phyloP scores from a whole-genome alignment of 2,113 vertebrate genomes.

The Siniperca chuatsi region DNA sequence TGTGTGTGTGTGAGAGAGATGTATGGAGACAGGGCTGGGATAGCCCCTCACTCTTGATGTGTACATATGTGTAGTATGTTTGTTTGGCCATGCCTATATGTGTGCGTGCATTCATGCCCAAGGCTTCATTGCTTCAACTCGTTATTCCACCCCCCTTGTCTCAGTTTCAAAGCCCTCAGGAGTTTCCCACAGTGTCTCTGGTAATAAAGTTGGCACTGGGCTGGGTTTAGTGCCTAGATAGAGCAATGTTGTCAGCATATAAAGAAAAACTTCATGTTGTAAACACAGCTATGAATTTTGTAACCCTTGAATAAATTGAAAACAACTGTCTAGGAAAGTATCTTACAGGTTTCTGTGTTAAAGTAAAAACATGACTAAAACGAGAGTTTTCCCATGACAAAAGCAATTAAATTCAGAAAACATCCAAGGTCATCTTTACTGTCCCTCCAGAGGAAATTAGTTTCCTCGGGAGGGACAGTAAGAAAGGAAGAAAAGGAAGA shows the following conservation, averaged over 20 bases:
- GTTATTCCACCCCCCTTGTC: constrained; percentile 34
- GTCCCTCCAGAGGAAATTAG: constrained; percentile 39
- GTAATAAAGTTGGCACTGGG: constrained; percentile 42
- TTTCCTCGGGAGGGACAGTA: constrained; percentile 1
- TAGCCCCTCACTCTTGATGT: constrained; percentile 44
- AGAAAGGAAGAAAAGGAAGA: constrained; percentile 41
- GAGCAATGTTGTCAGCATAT: constrained; percentile 10
- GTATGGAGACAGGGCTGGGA: constrained; percentile 24
- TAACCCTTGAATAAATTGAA: background rate
- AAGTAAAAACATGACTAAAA: background rate
- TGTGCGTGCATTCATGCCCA: constrained; percentile 14
- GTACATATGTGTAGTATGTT: constrained; percentile 34
- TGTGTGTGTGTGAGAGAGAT: constrained; percentile 44
- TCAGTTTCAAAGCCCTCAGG: constrained; percentile 46
- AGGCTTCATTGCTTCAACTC: constrained; percentile 33
- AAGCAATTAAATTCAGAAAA: constrained; percentile 3
- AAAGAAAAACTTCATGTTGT: background rate
- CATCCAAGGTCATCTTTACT: constrained; percentile 21
- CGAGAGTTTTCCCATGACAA: constrained; percentile 24
- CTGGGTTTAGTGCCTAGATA: constrained; percentile 1
- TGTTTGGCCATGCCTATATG: constrained; percentile 23
- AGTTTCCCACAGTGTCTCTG: constrained; percentile 53
- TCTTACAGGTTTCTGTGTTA: constrained; percentile 3
- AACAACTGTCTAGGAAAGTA: constrained; percentile 7
- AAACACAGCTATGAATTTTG: constrained; percentile 6